A percentile compares a stretch with the other conserved stretches of the same genome.
phyloP scores from a whole-genome alignment of 2,113 vertebrate genomes.

The Sander vitreus region DNA sequence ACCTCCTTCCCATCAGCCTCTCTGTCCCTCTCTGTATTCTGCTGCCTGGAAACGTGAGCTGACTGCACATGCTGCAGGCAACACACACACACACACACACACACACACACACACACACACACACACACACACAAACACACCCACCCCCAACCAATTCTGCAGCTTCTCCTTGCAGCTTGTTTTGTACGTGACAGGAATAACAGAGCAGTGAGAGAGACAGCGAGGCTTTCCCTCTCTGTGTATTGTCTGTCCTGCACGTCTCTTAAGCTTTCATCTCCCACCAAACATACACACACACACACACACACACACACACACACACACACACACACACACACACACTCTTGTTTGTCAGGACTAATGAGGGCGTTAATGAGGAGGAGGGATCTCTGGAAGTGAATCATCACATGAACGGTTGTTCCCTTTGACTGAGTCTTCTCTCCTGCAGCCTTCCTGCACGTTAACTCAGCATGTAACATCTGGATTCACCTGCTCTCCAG shows the following conservation, averaged over 20 bases:
- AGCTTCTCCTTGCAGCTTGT: conserved; percentile 42
- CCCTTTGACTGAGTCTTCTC: too few species aligned
- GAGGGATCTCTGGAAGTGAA: too few species aligned
- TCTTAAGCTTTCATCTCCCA: conserved; percentile 44
- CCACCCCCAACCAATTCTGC: conserved; percentile 14
- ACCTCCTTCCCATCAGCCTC: conserved; percentile 33
- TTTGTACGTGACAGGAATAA: conserved; percentile 57
- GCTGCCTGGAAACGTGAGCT: conserved; percentile 56
- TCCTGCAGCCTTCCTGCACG: too few species aligned
- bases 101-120: conserved; percentile 12
- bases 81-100: conserved; percentile 4
- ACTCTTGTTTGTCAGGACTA: too few species aligned
- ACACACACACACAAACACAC: conserved; percentile 2
- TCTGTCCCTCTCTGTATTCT: conserved; percentile 38
- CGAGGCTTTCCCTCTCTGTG: conserved; percentile 43
- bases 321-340: conserved; percentile 16
- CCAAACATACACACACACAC: conserved; percentile 37
- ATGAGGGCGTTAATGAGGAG: too few species aligned
- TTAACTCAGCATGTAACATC: too few species aligned
- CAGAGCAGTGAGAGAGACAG: conserved; percentile 36
- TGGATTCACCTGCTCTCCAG: too few species aligned
- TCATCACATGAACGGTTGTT: too few species aligned
- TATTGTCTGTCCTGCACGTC: conserved; percentile 53
- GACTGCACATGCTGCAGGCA: conserved; percentile 35
- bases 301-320: conserved; percentile 17